A percentile compares a stretch with the other conserved stretches of the same genome.
phyloP scores from a whole-genome alignment of 2,888 invertebrate species.

The Parascotia fuliginaria region DNA sequence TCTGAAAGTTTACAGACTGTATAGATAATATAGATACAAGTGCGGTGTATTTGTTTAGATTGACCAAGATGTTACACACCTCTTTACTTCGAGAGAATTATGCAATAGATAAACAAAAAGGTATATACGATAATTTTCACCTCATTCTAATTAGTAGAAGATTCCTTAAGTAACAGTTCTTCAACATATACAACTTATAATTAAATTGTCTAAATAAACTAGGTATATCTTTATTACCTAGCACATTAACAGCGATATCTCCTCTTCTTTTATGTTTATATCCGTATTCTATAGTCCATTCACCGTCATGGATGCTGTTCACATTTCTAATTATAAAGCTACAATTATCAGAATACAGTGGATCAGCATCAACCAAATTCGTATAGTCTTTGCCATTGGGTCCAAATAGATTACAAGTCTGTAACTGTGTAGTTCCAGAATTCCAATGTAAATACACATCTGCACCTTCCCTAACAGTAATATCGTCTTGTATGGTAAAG shows the following conservation, averaged over 20 bases:
- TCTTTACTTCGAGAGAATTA: no score
- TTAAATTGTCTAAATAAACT: no score
- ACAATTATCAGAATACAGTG: conserved; percentile 48
- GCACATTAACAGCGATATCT: conserved; percentile 51
- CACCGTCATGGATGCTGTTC: conserved; percentile 47
- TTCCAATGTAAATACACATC: conserved; percentile 61
- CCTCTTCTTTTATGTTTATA: conserved; percentile 56
- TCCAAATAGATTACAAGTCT: conserved; percentile 60
- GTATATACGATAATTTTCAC: no score
- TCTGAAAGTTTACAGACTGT: no score
- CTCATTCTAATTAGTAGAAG: no score
- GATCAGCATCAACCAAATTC: conserved; percentile 39
- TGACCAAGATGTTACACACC: no score
- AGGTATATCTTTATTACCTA: conserved; percentile 49
- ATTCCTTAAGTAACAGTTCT: no score
- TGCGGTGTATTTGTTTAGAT: no score
- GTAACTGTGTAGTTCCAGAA: conserved; percentile 42
- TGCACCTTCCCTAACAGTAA: conserved; percentile 56
- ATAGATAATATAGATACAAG: no score
- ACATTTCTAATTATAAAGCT: conserved; percentile 58
- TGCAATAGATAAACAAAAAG: no score
- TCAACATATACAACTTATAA: no score
- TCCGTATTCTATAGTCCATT: conserved; percentile 66
- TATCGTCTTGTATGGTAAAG: conserved; percentile 15
- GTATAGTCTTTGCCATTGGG: conserved; percentile 43